Conservation (phyloP, 1,140 invertebrate species). For the Macrotrachela quadricornifera region DNA sequence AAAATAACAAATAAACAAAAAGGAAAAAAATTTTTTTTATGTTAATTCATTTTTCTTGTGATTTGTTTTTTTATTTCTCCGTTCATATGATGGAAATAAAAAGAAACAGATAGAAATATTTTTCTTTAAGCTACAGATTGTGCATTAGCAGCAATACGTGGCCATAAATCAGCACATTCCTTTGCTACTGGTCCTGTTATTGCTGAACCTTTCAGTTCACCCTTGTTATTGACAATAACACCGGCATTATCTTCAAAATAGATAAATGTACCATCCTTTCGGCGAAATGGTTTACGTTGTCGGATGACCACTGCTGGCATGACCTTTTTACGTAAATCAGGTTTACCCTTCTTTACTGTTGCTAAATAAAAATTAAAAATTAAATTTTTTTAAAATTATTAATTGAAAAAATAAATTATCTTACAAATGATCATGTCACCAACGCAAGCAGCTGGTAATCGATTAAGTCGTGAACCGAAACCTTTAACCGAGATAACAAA, state of each 20-base stretch:
- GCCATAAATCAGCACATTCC: constrained; percentile 98
- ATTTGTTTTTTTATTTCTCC: too few species aligned
- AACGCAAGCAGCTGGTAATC: constrained; percentile 79
- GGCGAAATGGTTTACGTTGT: constrained; percentile 85
- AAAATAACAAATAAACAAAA: too few species aligned
- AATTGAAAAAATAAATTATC: too few species aligned
- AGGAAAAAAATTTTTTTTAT: too few species aligned
- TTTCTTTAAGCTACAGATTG: constrained; percentile 46
- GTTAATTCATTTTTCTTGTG: too few species aligned
- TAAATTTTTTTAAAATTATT: too few species aligned
- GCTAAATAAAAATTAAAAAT: constrained; percentile 30
- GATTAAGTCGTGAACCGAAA: constrained; percentile 83
- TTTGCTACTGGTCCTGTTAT: constrained; percentile 97
- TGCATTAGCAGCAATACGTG: constrained; percentile 93
- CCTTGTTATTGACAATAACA: constrained; percentile 98
- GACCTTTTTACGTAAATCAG: constrained; percentile 94
- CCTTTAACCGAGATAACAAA: constrained; percentile 98
- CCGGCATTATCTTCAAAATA: constrained; percentile 99
- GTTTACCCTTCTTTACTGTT: constrained; percentile 97
- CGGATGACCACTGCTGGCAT: constrained; percentile 96
- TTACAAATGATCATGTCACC: constrained; percentile 81
- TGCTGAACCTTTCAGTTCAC: constrained; percentile 97
- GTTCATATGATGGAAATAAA: too few species aligned
- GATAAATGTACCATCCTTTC: constrained; percentile 95
- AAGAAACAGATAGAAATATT: too few species aligned